phyloP scores from a whole-genome alignment of 2,797 vertebrate genomes.

The Silurus lanzhouensis region DNA sequence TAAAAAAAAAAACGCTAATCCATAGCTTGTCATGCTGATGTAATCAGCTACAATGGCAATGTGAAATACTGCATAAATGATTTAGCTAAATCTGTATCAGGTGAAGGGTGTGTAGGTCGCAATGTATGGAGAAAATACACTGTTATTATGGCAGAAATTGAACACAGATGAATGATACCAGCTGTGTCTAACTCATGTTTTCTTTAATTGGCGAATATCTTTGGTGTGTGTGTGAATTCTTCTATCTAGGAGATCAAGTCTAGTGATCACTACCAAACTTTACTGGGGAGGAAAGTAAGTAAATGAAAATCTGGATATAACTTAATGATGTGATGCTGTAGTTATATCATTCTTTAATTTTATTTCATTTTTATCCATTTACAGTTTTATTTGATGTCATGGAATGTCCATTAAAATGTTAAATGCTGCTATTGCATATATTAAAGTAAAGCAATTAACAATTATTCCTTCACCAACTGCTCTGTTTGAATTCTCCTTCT shows the following conservation, averaged over 20 bases:
- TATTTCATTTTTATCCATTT: neutral
- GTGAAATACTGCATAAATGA: neutral
- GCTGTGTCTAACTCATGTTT: neutral
- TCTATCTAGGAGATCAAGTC: constrained; percentile 87
- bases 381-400: neutral
- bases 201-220: neutral
- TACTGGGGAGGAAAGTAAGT: constrained; percentile 99
- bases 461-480: neutral
- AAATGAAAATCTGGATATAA: constrained; percentile 34
- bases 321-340: neutral
- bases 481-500: neutral
- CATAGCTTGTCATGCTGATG: neutral
- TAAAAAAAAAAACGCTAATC: neutral
- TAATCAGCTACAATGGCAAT: constrained; percentile 1
- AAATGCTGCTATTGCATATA: neutral
- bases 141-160: neutral
- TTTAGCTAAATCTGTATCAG: neutral
- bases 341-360: neutral
- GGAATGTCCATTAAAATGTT: neutral
- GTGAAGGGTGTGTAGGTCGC: constrained; percentile 15
- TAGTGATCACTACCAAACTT: constrained; percentile 97
- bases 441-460: neutral
- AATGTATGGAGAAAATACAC: neutral
- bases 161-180: neutral
- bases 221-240: constrained; percentile 30